Evolutionary conservation across 2,113 vertebrate species (phyloP).

Genomic region (Albula goreensis): DNA sequence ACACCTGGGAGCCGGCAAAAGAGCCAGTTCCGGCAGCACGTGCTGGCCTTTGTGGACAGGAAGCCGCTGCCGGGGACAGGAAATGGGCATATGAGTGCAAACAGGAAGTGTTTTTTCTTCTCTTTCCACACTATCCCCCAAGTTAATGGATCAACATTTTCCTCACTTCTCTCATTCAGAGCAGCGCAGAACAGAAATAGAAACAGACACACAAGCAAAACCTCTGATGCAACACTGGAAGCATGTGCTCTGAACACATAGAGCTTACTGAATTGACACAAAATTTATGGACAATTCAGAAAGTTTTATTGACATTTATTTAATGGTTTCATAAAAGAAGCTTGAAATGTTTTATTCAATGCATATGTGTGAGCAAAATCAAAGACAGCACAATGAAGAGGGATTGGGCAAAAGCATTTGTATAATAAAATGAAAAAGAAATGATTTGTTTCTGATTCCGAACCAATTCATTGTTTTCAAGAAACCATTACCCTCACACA

Average conservation of each 20-base stretch:
- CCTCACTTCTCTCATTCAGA: neutral
- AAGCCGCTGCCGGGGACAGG: slow-evolving; percentile 55
- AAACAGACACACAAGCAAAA: neutral
- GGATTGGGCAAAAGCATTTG: too few relatives aligned
- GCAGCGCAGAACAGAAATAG: neutral
- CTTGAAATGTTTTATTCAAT: too few relatives aligned
- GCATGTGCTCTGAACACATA: neutral
- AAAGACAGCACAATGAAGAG: too few relatives aligned
- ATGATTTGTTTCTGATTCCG: too few relatives aligned
- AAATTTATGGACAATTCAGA: neutral
- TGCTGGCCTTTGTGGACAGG: slow-evolving; percentile 46
- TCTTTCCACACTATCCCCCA: neutral
- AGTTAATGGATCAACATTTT: neutral
- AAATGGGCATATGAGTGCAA: slow-evolving; percentile 53
- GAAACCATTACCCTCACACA: neutral
- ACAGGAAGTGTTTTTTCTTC: slow-evolving; percentile 44
- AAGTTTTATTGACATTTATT: too few relatives aligned
- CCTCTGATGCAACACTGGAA: neutral
- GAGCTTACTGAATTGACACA: neutral
- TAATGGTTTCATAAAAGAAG: too few relatives aligned
- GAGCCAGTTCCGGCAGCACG: slow-evolving; percentile 34
- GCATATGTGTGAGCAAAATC: too few relatives aligned
- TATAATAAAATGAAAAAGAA: too few relatives aligned
- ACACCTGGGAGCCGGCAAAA: slow-evolving; percentile 46
- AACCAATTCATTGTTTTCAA: too few relatives aligned